Conservation (phyloP, 2,888 invertebrate species). For the Selenia dentaria region DNA sequence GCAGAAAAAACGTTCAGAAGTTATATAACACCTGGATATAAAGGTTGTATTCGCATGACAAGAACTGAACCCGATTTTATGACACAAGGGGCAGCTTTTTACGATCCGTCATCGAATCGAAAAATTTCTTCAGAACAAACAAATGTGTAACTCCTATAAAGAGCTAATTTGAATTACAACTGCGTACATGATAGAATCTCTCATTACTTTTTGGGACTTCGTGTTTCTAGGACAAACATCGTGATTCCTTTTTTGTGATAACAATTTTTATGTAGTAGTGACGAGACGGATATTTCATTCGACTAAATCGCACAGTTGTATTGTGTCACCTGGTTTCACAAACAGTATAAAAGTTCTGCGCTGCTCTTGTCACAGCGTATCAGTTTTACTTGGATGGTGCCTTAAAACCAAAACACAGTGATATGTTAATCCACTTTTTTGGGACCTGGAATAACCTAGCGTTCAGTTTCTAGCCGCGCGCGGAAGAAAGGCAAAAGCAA, state of each 20-base stretch:
- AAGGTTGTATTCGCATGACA: constrained; percentile 61
- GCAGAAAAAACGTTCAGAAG: constrained; percentile 61
- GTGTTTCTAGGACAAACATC: constrained; percentile 19
- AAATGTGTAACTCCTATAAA: constrained; percentile 60
- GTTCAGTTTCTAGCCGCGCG: too few relatives aligned
- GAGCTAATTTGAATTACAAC: constrained; percentile 61
- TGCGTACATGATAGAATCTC: constrained; percentile 46
- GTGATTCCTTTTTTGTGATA: constrained; percentile 3
- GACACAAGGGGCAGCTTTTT: constrained; percentile 74
- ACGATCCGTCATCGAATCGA: constrained; percentile 76
- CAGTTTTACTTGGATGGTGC: too few relatives aligned
- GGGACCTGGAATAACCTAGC: too few relatives aligned
- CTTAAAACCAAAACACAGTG: too few relatives aligned
- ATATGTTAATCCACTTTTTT: too few relatives aligned
- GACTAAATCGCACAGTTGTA: too few relatives aligned
- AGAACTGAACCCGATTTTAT: constrained; percentile 63
- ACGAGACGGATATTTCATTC: too few relatives aligned
- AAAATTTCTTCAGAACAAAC: constrained; percentile 66
- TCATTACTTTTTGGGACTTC: constrained; percentile 30
- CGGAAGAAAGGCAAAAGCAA: too few relatives aligned
- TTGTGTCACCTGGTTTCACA: too few relatives aligned
- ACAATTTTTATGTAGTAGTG: background rate
- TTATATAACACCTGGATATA: constrained; percentile 59
- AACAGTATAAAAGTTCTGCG: too few relatives aligned
- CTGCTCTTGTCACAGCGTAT: too few relatives aligned